Percentiles rank a stretch among this genome's conserved stretches.
Evolutionary conservation across 1,140 invertebrate species (phyloP).

Genomic region (Trissolcus basalis): DNA sequence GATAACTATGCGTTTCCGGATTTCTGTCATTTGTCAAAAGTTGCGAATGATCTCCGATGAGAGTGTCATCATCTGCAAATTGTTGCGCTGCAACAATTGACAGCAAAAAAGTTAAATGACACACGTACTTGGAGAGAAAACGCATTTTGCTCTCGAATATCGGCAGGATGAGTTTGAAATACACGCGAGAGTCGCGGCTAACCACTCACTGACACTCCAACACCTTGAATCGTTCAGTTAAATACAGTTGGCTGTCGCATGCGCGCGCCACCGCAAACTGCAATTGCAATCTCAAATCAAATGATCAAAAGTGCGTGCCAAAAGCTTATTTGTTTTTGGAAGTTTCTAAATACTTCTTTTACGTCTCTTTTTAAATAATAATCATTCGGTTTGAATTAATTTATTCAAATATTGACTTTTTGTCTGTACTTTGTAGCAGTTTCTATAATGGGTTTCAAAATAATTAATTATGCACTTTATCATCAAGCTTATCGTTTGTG

Average conservation of each 20-base stretch:
- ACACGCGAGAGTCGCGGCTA: constrained; percentile 10
- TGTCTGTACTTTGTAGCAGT: too few relatives aligned
- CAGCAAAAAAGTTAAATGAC: not conserved
- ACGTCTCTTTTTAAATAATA: too few relatives aligned
- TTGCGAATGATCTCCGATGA: not conserved
- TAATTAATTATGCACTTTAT: too few relatives aligned
- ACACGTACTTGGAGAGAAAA: not conserved
- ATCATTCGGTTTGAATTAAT: too few relatives aligned
- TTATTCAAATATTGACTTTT: too few relatives aligned
- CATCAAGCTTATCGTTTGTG: too few relatives aligned
- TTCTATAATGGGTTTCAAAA: too few relatives aligned
- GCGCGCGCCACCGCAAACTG: too few relatives aligned
- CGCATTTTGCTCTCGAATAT: constrained; percentile 2
- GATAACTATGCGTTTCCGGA: not conserved
- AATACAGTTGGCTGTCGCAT: constrained; percentile 6
- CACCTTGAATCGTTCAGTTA: constrained; percentile 12
- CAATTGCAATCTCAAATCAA: too few relatives aligned
- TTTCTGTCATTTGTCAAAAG: not conserved
- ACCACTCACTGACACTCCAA: constrained; percentile 22
- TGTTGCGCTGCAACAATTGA: not conserved
- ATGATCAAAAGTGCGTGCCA: too few relatives aligned
- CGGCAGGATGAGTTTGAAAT: constrained; percentile 18
- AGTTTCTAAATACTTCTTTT: too few relatives aligned
- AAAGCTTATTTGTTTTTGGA: too few relatives aligned
- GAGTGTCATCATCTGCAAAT: not conserved